A percentile compares a stretch with the other conserved stretches of the same genome.
These are phyloP conservation scores for Rhyacophila brunnea DNA, from an alignment of 1,140 invertebrate genomes.

Conservation along the genomic window DNA sequence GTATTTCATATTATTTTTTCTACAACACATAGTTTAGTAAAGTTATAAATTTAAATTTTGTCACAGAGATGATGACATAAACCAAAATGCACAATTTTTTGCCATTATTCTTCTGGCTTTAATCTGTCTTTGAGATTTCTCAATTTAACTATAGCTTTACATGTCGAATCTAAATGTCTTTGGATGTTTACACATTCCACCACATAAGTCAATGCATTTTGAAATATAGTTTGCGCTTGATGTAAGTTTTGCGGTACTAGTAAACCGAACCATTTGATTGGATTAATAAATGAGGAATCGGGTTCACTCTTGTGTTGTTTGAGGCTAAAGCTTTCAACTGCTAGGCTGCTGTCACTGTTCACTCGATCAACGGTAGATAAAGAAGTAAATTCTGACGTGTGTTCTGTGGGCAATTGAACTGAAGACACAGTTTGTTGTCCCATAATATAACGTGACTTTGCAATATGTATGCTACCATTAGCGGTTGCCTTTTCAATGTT, in stretches of 20 bases:
- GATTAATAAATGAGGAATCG: conserved; percentile 54
- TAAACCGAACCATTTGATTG: conserved; percentile 74
- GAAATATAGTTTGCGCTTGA: conserved; percentile 65
- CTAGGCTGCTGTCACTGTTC: conserved; percentile 43
- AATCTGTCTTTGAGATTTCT: conserved; percentile 40
- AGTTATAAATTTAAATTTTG: no score
- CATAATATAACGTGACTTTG: conserved; percentile 71
- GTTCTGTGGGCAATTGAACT: conserved; percentile 63
- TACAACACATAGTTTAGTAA: no score
- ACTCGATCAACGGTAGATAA: conserved; percentile 46
- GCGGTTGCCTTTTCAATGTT: conserved; percentile 64
- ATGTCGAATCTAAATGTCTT: conserved; percentile 51
- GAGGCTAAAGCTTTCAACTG: conserved; percentile 42
- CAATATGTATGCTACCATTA: conserved; percentile 64
- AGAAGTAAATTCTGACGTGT: conserved; percentile 58
- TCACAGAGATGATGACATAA: no score
- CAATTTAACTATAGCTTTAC: conserved; percentile 46
- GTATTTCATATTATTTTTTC: no score
- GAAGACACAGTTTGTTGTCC: conserved; percentile 66
- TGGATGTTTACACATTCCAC: conserved; percentile 66
- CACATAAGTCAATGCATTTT: conserved; percentile 60
- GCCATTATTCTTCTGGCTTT: conserved; percentile 29
- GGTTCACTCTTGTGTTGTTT: conserved; percentile 48
- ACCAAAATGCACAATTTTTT: no score
- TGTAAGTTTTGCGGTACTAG: conserved; percentile 69